A percentile compares a stretch with the other conserved stretches of the same genome.
Conservation (phyloP, 1,140 invertebrate genomes). For the Solenopsis fugax region DNA sequence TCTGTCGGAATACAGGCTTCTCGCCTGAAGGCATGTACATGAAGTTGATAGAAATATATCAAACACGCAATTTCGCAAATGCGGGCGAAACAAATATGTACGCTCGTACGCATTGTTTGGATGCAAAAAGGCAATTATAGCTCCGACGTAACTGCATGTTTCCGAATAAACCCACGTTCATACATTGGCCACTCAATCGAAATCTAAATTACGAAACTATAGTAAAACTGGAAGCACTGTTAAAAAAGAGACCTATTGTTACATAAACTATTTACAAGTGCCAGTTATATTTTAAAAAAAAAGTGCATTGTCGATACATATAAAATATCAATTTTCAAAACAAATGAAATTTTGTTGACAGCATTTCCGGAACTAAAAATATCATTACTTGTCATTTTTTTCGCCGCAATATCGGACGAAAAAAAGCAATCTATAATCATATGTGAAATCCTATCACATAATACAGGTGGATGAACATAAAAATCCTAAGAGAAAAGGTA, state of each 20-base stretch:
- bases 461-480: constrained; percentile 57
- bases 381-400: not conserved
- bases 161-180: constrained; percentile 48
- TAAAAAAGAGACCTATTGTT: not conserved
- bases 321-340: constrained; percentile 6
- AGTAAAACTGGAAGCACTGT: not conserved
- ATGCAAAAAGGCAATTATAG: constrained; percentile 58
- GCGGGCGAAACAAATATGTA: constrained; percentile 33
- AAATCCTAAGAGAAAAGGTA: constrained; percentile 46
- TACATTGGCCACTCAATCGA: constrained; percentile 29
- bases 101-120: constrained; percentile 47
- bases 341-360: not conserved
- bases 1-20: constrained; percentile 16
- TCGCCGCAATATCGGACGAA: not conserved
- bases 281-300: constrained; percentile 20
- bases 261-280: constrained; percentile 1
- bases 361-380: not conserved
- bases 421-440: constrained; percentile 24
- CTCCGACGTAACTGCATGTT: constrained; percentile 12
- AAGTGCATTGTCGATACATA: not conserved
- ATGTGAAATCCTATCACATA: constrained; percentile 1
- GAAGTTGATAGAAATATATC: constrained; percentile 49
- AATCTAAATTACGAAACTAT: constrained; percentile 54
- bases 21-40: constrained; percentile 13
- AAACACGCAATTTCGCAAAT: constrained; percentile 47